Conservation (phyloP, 1,140 invertebrate species). For the Watersipora subatra region DNA sequence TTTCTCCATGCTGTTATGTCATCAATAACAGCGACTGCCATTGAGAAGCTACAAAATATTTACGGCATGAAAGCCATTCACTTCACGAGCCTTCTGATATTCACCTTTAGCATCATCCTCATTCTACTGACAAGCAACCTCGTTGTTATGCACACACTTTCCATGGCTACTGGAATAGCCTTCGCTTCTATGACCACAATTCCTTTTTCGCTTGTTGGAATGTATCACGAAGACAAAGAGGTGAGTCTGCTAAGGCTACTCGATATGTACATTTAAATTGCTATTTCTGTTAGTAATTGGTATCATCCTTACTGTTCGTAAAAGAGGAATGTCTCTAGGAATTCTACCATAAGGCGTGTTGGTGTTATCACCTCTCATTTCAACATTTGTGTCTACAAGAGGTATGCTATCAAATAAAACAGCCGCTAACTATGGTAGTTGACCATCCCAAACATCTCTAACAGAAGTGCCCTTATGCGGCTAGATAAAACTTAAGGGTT, state of each 20-base stretch:
- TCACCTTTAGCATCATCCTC: constrained; percentile 37
- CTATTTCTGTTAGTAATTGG: not conserved
- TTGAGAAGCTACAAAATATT: constrained; percentile 35
- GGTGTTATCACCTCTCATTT: too few species aligned
- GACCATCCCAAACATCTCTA: too few species aligned
- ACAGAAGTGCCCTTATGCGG: too few species aligned
- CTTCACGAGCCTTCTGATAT: constrained; percentile 36
- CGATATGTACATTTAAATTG: not conserved
- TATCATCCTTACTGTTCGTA: not conserved
- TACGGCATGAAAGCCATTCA: constrained; percentile 36
- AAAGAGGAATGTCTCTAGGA: not conserved
- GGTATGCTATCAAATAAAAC: too few species aligned
- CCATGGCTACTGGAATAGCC: constrained; percentile 41
- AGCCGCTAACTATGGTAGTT: too few species aligned
- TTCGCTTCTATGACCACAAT: constrained; percentile 42
- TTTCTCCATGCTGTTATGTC: constrained; percentile 42
- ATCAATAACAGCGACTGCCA: constrained; percentile 36
- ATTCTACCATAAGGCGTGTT: not conserved
- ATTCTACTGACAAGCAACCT: constrained; percentile 36
- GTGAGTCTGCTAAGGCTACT: constrained; percentile 17
- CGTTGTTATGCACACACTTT: constrained; percentile 35
- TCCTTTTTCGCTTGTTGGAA: constrained; percentile 41
- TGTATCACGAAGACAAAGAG: constrained; percentile 40
- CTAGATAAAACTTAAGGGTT: too few species aligned
- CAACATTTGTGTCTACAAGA: too few species aligned